Base-by-base conservation (phyloP, 2,113 vertebrate genomes). In the Aptenodytes forsteri region DNA sequence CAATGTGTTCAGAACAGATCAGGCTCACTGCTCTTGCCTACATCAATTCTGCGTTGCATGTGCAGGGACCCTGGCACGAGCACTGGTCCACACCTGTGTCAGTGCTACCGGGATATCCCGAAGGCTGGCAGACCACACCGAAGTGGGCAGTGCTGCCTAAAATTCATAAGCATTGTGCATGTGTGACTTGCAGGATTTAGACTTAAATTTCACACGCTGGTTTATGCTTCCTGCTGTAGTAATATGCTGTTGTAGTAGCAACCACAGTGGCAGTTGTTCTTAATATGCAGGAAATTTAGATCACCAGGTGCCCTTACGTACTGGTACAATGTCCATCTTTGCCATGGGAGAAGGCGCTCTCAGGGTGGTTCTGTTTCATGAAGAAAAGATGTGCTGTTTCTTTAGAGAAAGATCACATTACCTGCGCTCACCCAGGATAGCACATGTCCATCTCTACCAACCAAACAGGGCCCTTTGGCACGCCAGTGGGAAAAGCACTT, bases 361-460 rank as follows among this genome's bases (percentile, higher is more conserved):
- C 80, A 56, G 87, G 61, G 65, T 61, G 85, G 66, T 49, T 96
- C 81, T 95, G 82, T 69, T 91, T 83, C 44, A 49, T 10, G 25
- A 49, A 70, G 73, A 81, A 27, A 86, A 82, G 73, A 26, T 16
- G 23, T 44, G 71, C 58, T 84, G 20, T 58, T 58, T 49, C 76
- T 75, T 59, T 49, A 72, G 73, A 67, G 72, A 64, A 66, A 36
- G 78, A 18, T 89, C 56, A 0, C 4, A 0, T 91, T 87, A 65
- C 75, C 66, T 50, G 36, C 9, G 2, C 69, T 91, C 13, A 4
- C 25, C 36, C 46, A 26, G 65, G 73, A 44, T 4, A 76, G 66
- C 61, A 22, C 65, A 4, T 0, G 1, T 3, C 47, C 49, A 36
- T 42, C 71, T 80, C 50, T 55, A 29, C 8, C 65, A 30, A 3